Evolutionary conservation across 2,113 vertebrate genomes (phyloP).

Genomic region (Burhinus oedicnemus): DNA sequence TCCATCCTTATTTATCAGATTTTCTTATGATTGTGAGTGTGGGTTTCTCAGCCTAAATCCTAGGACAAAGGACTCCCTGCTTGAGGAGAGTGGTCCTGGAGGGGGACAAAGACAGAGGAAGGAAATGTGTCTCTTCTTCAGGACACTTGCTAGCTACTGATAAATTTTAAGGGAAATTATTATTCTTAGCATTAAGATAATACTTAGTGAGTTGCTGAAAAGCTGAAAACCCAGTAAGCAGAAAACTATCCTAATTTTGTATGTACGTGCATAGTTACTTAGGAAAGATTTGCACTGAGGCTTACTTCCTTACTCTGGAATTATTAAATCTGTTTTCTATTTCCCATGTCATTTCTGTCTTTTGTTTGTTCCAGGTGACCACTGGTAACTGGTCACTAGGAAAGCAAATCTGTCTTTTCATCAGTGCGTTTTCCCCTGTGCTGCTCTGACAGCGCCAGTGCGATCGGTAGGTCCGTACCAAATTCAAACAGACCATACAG

Average conservation of each 20-base stretch:
- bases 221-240: neutral
- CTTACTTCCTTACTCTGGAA: neutral
- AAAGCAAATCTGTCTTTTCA: neutral
- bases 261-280: neutral
- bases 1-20: constrained; percentile 7
- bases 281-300: neutral
- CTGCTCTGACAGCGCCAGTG: neutral
- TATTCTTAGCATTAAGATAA: neutral
- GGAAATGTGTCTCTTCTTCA: neutral
- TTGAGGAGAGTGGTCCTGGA: neutral
- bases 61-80: neutral
- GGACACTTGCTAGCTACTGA: neutral
- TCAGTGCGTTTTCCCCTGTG: neutral
- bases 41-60: neutral
- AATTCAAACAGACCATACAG: neutral
- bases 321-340: neutral
- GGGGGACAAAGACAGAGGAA: neutral
- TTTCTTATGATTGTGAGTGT: neutral
- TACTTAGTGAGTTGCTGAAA: neutral
- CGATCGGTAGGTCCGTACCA: rapidly evolving
- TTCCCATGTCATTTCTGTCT: neutral
- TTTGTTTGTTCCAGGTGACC: neutral
- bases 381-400: neutral
- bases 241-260: neutral
- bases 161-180: neutral